phyloP scores from a whole-genome alignment of 1,140 invertebrate genomes.

The Drosophila dunni region DNA sequence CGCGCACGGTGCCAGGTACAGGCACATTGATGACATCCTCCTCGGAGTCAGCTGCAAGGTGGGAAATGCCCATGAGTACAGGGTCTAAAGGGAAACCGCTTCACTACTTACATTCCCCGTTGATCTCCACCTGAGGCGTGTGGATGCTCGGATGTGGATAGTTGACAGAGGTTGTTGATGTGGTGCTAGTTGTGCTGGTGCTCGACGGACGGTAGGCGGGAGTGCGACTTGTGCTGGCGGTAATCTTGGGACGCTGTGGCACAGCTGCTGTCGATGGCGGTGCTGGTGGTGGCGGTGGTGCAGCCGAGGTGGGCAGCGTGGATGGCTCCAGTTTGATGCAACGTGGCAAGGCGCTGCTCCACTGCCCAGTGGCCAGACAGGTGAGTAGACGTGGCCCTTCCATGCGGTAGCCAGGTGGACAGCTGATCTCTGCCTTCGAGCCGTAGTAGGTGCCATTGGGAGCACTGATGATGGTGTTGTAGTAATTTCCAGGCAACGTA shows the following conservation, averaged over 20 bases:
- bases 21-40: conserved; percentile 77
- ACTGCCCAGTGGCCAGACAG: conserved; percentile 91
- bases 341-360: conserved; percentile 90
- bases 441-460: conserved; percentile 89
- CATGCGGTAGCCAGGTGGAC: conserved; percentile 89
- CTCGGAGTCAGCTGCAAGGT: conserved; percentile 65
- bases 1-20: conserved; percentile 81
- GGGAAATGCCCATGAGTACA: background rate
- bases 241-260: conserved; percentile 59
- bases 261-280: conserved; percentile 34
- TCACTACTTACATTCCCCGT: conserved; percentile 71
- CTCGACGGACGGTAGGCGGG: conserved; percentile 65
- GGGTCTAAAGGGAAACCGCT: background rate
- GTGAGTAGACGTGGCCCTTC: conserved; percentile 88
- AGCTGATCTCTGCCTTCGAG: conserved; percentile 91
- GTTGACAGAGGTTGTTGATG: conserved; percentile 48
- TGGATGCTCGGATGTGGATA: conserved; percentile 53
- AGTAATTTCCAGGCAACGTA: conserved; percentile 89
- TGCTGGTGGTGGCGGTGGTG: conserved; percentile 16
- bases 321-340: conserved; percentile 88
- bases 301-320: conserved; percentile 65
- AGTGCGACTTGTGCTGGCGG: conserved; percentile 58
- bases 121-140: conserved; percentile 77
- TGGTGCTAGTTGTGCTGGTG: conserved; percentile 44
- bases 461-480: conserved; percentile 88